Percentiles rank a stretch among this genome's conserved stretches.
Evolutionary conservation across 2,113 vertebrate species (phyloP).

Genomic region (Narcine bancroftii): DNA sequence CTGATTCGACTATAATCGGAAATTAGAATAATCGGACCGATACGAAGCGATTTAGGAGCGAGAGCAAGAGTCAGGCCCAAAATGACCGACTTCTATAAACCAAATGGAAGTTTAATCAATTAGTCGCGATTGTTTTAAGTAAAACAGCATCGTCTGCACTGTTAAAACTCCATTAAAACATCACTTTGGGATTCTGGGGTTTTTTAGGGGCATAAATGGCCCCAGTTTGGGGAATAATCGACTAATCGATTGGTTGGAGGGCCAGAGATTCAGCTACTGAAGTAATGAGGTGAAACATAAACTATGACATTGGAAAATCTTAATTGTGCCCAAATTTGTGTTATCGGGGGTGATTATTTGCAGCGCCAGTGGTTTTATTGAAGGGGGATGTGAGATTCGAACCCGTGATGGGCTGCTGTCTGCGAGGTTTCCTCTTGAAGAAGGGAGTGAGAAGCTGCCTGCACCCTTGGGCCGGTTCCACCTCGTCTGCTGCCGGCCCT

Average conservation of each 20-base stretch:
- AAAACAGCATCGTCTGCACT: too few species aligned
- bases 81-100: too few species aligned
- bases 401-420: too few species aligned
- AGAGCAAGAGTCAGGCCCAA: background rate
- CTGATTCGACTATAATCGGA: background rate
- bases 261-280: background rate
- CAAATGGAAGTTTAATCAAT: background rate
- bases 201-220: background rate
- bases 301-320: too few species aligned
- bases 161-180: background rate
- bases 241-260: constrained; percentile 41
- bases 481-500: too few species aligned
- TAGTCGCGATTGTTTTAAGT: background rate
- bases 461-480: too few species aligned
- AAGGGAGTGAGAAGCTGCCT: too few species aligned
- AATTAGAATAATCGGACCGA: background rate
- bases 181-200: background rate
- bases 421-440: too few species aligned
- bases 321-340: background rate
- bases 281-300: too few species aligned
- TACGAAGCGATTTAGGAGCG: too few species aligned
- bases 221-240: constrained; percentile 38
- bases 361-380: background rate
- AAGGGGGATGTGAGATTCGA: background rate
- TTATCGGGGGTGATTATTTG: background rate